Evolutionary conservation across 2,113 vertebrate species (phyloP).

Genomic region (Prunella himalayana): DNA sequence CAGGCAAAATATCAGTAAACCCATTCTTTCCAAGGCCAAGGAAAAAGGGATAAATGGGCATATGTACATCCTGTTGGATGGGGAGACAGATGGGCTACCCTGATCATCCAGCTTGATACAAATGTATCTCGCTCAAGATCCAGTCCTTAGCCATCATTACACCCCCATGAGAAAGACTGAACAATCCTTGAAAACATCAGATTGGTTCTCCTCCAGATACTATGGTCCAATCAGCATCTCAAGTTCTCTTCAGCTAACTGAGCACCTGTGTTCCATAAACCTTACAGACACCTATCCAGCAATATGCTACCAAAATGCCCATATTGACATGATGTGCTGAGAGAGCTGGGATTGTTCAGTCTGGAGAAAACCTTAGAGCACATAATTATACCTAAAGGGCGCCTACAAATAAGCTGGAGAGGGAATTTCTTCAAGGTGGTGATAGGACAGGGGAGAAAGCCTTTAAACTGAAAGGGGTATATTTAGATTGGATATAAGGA

Average conservation of each 20-base stretch:
- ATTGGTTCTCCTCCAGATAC: background rate
- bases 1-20: background rate
- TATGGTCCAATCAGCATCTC: background rate
- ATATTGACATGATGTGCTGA: rapidly evolving
- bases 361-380: background rate
- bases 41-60: background rate
- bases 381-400: background rate
- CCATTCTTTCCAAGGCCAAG: background rate
- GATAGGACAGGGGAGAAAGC: too few species aligned
- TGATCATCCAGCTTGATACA: rapidly evolving
- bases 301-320: background rate
- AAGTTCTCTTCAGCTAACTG: background rate
- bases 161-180: background rate
- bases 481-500: background rate
- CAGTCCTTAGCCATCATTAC: background rate
- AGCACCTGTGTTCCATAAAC: background rate
- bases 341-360: background rate
- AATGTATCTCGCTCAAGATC: background rate
- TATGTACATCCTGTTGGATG: background rate
- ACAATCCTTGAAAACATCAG: background rate
- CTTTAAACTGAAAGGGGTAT: background rate
- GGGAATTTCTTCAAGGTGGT: background rate
- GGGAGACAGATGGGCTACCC: background rate
- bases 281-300: background rate
- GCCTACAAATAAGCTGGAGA: background rate